Conservation (phyloP, 2,888 invertebrate species). For the Idaea straminata region DNA sequence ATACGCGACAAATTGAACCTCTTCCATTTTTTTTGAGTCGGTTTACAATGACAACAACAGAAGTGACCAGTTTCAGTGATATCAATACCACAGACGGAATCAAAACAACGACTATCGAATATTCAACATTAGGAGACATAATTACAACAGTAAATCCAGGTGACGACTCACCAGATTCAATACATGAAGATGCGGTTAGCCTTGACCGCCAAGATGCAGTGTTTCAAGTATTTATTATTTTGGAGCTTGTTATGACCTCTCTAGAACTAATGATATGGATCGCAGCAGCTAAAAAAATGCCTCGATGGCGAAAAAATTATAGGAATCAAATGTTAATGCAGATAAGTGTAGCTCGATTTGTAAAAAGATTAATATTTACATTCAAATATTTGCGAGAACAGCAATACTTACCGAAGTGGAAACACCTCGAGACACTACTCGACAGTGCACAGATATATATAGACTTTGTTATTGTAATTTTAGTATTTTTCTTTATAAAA, state of each 20-base stretch:
- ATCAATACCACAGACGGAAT: background rate
- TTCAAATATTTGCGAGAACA: slow-evolving; percentile 46
- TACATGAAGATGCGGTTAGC: slow-evolving; percentile 19
- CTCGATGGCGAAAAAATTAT: slow-evolving; percentile 66
- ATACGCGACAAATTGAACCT: background rate
- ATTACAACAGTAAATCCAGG: slow-evolving; percentile 4
- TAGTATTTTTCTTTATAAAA: slow-evolving; percentile 66
- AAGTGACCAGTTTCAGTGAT: background rate
- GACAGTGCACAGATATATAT: slow-evolving; percentile 54
- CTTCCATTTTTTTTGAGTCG: too few relatives aligned
- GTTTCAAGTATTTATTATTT: slow-evolving; percentile 54
- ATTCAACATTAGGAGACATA: background rate
- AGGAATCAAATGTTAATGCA: slow-evolving; percentile 74
- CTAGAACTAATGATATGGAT: slow-evolving; percentile 57
- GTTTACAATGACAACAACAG: background rate
- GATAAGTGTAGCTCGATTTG: slow-evolving; percentile 58
- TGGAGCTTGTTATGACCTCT: slow-evolving; percentile 65
- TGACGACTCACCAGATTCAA: slow-evolving; percentile 20
- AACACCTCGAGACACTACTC: slow-evolving; percentile 29
- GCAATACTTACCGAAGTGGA: slow-evolving; percentile 22
- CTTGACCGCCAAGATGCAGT: slow-evolving; percentile 28
- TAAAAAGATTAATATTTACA: slow-evolving; percentile 56
- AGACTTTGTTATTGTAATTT: slow-evolving; percentile 62
- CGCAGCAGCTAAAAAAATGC: slow-evolving; percentile 56
- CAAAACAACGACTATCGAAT: background rate